Evolutionary conservation across 2,797 vertebrate species (phyloP).

Genomic region (Etheostoma perlongum): DNA sequence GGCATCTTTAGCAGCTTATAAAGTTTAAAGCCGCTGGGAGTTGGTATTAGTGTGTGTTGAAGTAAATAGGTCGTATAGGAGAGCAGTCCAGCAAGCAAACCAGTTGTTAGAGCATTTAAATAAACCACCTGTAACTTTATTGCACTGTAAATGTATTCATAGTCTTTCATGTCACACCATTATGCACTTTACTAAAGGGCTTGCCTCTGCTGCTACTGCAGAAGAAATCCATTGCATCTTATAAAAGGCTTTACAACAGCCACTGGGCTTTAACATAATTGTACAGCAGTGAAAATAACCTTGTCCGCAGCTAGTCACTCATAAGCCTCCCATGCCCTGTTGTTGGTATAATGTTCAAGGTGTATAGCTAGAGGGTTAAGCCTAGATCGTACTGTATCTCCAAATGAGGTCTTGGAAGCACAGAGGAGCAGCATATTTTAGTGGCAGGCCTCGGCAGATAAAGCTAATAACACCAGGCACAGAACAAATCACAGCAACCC

Average conservation of each 20-base stretch:
- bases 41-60: constrained; percentile 27
- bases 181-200: constrained; percentile 27
- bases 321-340: constrained; percentile 46
- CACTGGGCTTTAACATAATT: constrained; percentile 31
- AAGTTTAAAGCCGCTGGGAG: constrained; percentile 11
- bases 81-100: constrained; percentile 11
- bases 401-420: constrained; percentile 58
- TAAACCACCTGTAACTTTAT: constrained; percentile 56
- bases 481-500: constrained; percentile 72
- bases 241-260: constrained; percentile 28
- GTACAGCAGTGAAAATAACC: constrained; percentile 35
- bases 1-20: constrained; percentile 23
- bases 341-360: constrained; percentile 24
- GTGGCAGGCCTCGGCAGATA: constrained; percentile 81
- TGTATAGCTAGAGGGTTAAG: constrained; percentile 59
- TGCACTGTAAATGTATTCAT: constrained; percentile 48
- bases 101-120: constrained; percentile 41
- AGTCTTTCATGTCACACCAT: constrained; percentile 47
- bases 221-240: constrained; percentile 27
- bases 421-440: constrained; percentile 80
- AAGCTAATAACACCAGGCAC: constrained; percentile 78
- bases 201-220: constrained; percentile 35
- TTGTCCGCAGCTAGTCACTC: constrained; percentile 8
- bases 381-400: constrained; percentile 72
- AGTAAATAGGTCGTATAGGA: constrained; percentile 17